Base-by-base conservation (phyloP, 1,140 invertebrate genomes). In the Chymomyza costata region DNA sequence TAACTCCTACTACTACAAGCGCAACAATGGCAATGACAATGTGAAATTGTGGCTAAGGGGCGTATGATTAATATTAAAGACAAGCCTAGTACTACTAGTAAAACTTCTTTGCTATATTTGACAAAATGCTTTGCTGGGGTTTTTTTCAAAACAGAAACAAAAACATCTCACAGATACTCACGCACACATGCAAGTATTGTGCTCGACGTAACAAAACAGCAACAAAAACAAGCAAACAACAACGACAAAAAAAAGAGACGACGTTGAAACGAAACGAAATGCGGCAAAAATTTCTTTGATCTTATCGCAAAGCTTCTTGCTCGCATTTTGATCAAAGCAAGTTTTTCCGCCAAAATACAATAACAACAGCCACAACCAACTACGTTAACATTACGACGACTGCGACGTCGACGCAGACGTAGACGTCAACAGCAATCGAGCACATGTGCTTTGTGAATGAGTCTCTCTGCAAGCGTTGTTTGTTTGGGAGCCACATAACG, bases 321-420 rank as follows among this genome's bases (percentile, higher is more conserved):
- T 80, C 83, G 83, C 83, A 80, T 83, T 85, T 82, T 85, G 83
- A 85, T 85, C 83, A 85, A 85, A 85, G 83, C 81, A 70, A 85
- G 82, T 84, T 85, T 81, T 85, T 84, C 83, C 83, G 83, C 80
- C 80, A 83, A 82, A 78, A 83, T 52, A 74, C 54, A 68, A 61
- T 59, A 50, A 53, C 47, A 54, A 54, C 43, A 52, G 45, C 44
- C 46, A 65, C 31, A 63, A 43, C 43, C 30, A 34, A 46, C 7
- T 30, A 38, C 13, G 46, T 39, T 6, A 52, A 40, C 39, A 61
- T 43, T 47, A 65, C 47, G 48, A 64, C 45, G 55, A 48, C 43
- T 58, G 54, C 48, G 57, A 50, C 50, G n/a, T n/a, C n/a, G n/a
- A 58, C 53, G 51, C 50, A 30, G 46, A 46, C 32, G 32, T 39